Evolutionary conservation across 2,797 vertebrate species (phyloP).

Genomic region (Crenuchus spilurus): DNA sequence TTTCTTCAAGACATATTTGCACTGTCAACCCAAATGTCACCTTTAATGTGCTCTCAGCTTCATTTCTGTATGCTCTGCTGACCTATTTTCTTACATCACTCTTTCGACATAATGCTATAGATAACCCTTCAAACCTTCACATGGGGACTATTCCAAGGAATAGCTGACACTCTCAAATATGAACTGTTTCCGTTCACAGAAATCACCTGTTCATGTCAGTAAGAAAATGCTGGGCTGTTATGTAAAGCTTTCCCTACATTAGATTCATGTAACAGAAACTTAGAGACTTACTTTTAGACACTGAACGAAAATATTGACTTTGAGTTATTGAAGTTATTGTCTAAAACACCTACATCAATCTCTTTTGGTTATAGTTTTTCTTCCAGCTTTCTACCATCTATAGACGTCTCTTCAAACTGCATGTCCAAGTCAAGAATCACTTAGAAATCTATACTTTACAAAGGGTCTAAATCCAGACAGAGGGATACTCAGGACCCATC

Average conservation of each 20-base stretch:
- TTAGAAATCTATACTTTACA: too few relatives aligned
- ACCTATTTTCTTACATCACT: conserved; percentile 10
- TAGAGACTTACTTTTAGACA: background rate
- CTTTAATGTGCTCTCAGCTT: background rate
- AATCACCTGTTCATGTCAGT: conserved; percentile 26
- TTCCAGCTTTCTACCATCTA: too few relatives aligned
- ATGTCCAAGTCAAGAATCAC: too few relatives aligned
- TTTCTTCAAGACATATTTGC: background rate
- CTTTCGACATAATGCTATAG: conserved; percentile 10
- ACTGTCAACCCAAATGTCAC: background rate
- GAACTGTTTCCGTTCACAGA: conserved; percentile 3
- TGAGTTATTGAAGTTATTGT: background rate
- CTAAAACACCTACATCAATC: too few relatives aligned
- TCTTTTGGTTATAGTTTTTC: too few relatives aligned
- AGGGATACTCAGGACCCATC: background rate
- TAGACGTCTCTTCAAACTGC: too few relatives aligned
- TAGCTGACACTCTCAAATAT: conserved; percentile 1
- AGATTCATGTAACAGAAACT: conserved; percentile 13
- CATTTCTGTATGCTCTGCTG: conserved; percentile 14
- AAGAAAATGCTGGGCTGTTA: conserved; percentile 5
- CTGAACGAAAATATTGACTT: background rate
- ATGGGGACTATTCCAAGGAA: conserved; percentile 23
- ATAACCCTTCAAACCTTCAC: conserved; percentile 27
- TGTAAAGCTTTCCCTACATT: background rate
- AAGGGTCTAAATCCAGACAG: background rate